These are phyloP conservation scores for Drosophila sordidula DNA, from an alignment of 2,888 invertebrate genomes.

Conservation along the genomic window DNA sequence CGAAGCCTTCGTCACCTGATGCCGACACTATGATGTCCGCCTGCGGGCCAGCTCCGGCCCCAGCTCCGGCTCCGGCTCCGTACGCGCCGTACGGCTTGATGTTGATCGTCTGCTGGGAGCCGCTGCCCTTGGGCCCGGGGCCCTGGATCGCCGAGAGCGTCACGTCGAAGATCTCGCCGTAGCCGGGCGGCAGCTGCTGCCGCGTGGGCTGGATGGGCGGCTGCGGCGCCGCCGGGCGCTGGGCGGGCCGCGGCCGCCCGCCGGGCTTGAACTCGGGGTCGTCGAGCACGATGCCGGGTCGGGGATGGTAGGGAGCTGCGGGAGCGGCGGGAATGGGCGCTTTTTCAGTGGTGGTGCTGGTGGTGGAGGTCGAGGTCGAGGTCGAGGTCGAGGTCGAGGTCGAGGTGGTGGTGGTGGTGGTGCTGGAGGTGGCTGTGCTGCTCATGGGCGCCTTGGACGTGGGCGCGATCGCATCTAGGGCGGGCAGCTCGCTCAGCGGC, in stretches of 20 bases:
- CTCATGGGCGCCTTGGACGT: conserved; percentile 55
- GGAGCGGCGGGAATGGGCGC: conserved; percentile 50
- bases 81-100: conserved; percentile 84
- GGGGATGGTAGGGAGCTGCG: conserved; percentile 88
- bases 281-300: conserved; percentile 94
- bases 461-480: conserved; percentile 46
- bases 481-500: conserved; percentile 37
- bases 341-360: conserved; percentile 60
- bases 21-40: conserved; percentile 92
- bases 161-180: conserved; percentile 94
- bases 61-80: conserved; percentile 76
- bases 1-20: conserved; percentile 93
- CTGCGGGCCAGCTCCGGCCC: conserved; percentile 82
- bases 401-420: conserved; percentile 49
- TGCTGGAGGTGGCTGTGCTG: conserved; percentile 47
- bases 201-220: conserved; percentile 84
- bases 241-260: conserved; percentile 77
- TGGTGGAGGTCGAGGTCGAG: conserved; percentile 59
- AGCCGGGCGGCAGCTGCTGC: conserved; percentile 86
- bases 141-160: conserved; percentile 95
- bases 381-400: conserved; percentile 65
- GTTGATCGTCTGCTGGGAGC: conserved; percentile 85
- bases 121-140: conserved; percentile 87
- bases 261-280: conserved; percentile 92
- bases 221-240: conserved; percentile 75